Base-by-base conservation (phyloP, 2,888 invertebrate genomes). In the Chymomyza caudatula region DNA sequence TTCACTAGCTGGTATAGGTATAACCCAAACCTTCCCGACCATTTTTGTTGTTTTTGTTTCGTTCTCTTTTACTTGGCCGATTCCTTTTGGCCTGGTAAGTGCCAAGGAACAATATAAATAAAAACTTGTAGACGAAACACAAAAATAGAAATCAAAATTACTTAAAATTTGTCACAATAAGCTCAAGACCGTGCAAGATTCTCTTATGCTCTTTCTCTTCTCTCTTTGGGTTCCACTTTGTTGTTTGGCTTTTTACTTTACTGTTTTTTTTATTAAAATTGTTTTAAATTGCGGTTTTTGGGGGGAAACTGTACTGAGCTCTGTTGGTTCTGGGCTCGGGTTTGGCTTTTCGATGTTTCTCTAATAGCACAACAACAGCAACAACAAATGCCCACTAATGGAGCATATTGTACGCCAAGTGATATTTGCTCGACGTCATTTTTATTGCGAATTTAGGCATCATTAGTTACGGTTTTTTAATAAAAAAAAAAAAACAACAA, bases 101-200 rank as follows among this genome's bases (percentile, higher is more conserved):
- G 44, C 58, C 58, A 63, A 66, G 75, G 78, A 71, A 76, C 64
- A 67, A 72, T 74, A 71, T 77, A 74, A 80, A 77, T 78, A 77
- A 74, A 74, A 80, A 78, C 69, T 77, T 77, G 60, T 60, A 65
- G 54, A 65, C 47, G 44, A 75, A 67, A 67, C 79, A 86, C 85
- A 87, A 85, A 87, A 83, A 83, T 80, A 37, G 29, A 37, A 37
- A 37, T 37, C 29, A 76, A 87, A 83, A 83, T 83, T 83, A 87
- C 86, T 85, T 85, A 79, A 83, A 87, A 83, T 87, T 87, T 83
- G 82, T 83, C 82, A 83, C 87, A 82, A 82, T 86, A 86, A 75
- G 87, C 85, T 58, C 51, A 20, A 51, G 22, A 17, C 15, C 44
- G 15, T 15, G 44, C 44, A 17, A 17, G 29, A 51, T 51, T 20